Percentiles rank a stretch among this genome's conserved stretches.
Conservation (phyloP, 2,797 vertebrate species). For the Micropoecilia bifurca region DNA sequence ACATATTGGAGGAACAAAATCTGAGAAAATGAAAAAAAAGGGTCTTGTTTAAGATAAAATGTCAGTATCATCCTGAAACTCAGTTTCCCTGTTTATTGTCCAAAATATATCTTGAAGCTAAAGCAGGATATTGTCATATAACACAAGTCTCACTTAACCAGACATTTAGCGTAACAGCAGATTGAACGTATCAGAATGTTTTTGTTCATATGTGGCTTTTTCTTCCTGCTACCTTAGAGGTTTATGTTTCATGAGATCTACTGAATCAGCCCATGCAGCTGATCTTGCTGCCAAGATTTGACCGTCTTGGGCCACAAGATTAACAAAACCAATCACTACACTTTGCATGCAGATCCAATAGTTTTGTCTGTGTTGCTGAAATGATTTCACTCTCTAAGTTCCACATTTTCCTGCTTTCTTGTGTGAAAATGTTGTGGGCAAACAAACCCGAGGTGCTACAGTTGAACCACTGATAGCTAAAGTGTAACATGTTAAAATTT, state of each 20-base stretch:
- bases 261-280: background rate
- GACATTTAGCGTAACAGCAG: background rate
- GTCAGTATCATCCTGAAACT: background rate
- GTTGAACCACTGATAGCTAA: slow-evolving; percentile 1
- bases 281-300: background rate
- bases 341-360: background rate
- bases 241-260: background rate
- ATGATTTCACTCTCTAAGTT: too few relatives aligned
- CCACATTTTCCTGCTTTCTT: background rate
- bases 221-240: background rate
- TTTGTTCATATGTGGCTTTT: background rate
- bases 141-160: background rate
- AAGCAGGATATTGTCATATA: background rate
- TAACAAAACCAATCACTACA: too few relatives aligned
- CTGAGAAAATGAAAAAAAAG: background rate
- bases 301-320: background rate
- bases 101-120: background rate
- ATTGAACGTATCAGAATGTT: background rate
- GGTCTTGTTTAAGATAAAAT: background rate
- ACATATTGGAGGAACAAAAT: background rate
- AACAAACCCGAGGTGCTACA: background rate
- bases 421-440: background rate
- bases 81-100: background rate
- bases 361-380: background rate
- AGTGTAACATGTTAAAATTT: slow-evolving; percentile 6